A percentile compares a stretch with the other conserved stretches of the same genome.
These are phyloP conservation scores for Lophura nycthemera DNA, from an alignment of 2,113 vertebrate genomes.

Conservation along the genomic window DNA sequence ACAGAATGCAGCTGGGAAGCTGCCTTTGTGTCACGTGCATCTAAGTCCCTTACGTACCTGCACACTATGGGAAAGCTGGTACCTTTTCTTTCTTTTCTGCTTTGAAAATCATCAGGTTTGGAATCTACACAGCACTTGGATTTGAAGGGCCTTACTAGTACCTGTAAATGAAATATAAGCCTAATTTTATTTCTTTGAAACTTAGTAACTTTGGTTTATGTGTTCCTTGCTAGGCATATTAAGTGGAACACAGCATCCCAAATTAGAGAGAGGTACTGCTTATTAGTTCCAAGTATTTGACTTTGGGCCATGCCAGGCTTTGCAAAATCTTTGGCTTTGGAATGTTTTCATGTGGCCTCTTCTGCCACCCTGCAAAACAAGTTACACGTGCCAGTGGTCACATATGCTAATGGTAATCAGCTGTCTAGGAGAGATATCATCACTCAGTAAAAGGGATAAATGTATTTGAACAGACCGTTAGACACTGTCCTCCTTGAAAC, in stretches of 20 bases:
- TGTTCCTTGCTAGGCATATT: not conserved
- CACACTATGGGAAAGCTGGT: not conserved
- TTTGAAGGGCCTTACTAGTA: not conserved
- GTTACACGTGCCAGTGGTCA: not conserved
- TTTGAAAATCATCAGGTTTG: not conserved
- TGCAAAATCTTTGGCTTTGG: not conserved
- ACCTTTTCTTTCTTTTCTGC: not conserved
- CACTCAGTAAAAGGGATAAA: not conserved
- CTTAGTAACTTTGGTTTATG: not conserved
- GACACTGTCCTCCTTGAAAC: not conserved
- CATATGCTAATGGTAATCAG: not conserved
- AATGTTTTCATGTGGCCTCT: not conserved
- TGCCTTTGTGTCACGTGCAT: not conserved
- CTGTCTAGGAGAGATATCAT: not conserved
- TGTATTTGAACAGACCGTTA: not conserved
- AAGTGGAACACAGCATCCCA: not conserved
- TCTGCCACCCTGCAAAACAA: not conserved
- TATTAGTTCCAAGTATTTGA: not conserved
- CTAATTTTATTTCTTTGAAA: not conserved
- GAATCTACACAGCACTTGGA: not conserved
- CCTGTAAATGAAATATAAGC: not conserved
- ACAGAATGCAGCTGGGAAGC: not conserved
- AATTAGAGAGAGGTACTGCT: not conserved
- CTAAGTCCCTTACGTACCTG: not conserved
- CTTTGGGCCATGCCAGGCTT: not conserved